These are phyloP conservation scores for Auanema freiburgensis DNA, from an alignment of 2,888 invertebrate genomes.

Conservation along the genomic window DNA sequence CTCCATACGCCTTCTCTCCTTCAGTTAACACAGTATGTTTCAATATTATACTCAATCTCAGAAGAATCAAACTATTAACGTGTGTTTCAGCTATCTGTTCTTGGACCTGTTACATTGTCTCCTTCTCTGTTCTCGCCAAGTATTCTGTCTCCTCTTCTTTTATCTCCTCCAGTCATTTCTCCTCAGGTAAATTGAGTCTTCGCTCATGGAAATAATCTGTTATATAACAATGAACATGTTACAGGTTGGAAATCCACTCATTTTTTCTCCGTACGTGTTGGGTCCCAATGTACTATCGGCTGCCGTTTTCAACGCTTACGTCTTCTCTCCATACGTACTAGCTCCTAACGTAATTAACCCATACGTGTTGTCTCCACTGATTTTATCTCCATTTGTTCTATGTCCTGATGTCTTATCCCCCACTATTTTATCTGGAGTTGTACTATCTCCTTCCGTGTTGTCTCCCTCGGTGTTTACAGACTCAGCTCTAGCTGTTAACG, in stretches of 20 bases:
- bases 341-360: conserved; percentile 33
- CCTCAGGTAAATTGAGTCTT: not conserved
- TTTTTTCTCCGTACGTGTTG: conserved; percentile 36
- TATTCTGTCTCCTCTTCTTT: conserved; percentile 4
- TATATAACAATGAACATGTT: too few relatives aligned
- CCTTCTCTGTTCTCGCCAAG: conserved; percentile 11
- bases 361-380: conserved; percentile 7
- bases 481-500: conserved; percentile 42
- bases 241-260: conserved; percentile 31
- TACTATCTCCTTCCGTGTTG: conserved; percentile 39
- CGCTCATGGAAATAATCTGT: too few relatives aligned
- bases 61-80: not conserved
- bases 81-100: conserved; percentile 8
- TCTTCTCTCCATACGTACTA: conserved; percentile 45
- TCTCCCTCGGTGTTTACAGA: conserved; percentile 51
- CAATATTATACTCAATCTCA: not conserved
- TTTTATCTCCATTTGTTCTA: conserved; percentile 45
- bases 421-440: conserved; percentile 37
- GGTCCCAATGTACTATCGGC: conserved; percentile 50
- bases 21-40: conserved; percentile 22
- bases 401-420: conserved; percentile 54
- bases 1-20: conserved; percentile 34
- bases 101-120: conserved; percentile 14
- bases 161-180: conserved; percentile 4
- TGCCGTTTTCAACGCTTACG: conserved; percentile 55